Conservation (phyloP, 2,797 vertebrate species). For the Selene dorsalis region DNA sequence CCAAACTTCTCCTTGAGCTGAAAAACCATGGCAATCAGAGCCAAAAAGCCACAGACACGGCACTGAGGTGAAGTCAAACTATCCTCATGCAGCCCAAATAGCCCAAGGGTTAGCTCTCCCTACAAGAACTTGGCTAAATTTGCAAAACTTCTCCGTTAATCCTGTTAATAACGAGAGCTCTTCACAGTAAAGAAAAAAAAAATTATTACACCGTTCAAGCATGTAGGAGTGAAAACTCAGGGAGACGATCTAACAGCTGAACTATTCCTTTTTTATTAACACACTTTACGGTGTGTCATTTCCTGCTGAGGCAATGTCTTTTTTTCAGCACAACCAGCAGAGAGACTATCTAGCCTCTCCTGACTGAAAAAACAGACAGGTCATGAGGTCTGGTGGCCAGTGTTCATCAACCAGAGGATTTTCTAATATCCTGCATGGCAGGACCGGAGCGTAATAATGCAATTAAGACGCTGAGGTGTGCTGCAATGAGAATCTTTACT, state of each 20-base stretch:
- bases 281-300: slow-evolving; percentile 30
- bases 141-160: slow-evolving; percentile 63
- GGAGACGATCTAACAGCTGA: slow-evolving; percentile 36
- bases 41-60: slow-evolving; percentile 60
- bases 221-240: slow-evolving; percentile 40
- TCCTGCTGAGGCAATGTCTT: slow-evolving; percentile 51
- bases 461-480: slow-evolving; percentile 79
- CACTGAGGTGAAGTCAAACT: slow-evolving; percentile 67
- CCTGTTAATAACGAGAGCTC: slow-evolving; percentile 53
- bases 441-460: slow-evolving; percentile 72
- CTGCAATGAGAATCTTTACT: slow-evolving; percentile 78
- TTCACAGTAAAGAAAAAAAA: slow-evolving; percentile 32
- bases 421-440: slow-evolving; percentile 78
- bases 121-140: slow-evolving; percentile 48
- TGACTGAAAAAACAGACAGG: slow-evolving; percentile 41
- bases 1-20: slow-evolving; percentile 59
- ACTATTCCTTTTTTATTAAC: slow-evolving; percentile 41
- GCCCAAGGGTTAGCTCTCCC: slow-evolving; percentile 47
- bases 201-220: slow-evolving; percentile 41
- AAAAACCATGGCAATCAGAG: slow-evolving; percentile 61
- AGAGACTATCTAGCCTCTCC: slow-evolving; percentile 23
- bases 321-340: slow-evolving; percentile 24
- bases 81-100: slow-evolving; percentile 58
- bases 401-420: slow-evolving; percentile 68
- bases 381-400: slow-evolving; percentile 66